A percentile compares a stretch with the other conserved stretches of the same genome.
Evolutionary conservation across 1,140 invertebrate species (phyloP).

Genomic region (Sycophila sp.): DNA sequence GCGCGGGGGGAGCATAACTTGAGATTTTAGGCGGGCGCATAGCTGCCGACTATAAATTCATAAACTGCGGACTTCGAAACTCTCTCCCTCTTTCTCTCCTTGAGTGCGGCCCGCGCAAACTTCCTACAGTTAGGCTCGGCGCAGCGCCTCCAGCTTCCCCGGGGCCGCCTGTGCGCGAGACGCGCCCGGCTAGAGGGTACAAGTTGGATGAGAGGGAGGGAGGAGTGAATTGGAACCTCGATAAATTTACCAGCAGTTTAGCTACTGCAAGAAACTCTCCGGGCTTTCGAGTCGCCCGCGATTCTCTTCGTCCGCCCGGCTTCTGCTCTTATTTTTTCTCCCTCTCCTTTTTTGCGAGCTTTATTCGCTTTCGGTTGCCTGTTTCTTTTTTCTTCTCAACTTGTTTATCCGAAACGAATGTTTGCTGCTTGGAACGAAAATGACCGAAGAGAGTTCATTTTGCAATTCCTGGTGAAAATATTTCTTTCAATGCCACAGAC

Average conservation of each 20-base stretch:
- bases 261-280: slow-evolving; percentile 60
- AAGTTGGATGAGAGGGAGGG: slow-evolving; percentile 34
- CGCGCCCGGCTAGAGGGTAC: background rate
- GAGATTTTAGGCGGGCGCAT: slow-evolving; percentile 50
- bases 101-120: slow-evolving; percentile 45
- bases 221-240: slow-evolving; percentile 56
- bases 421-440: background rate
- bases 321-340: no score
- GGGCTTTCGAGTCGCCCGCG: slow-evolving; percentile 43
- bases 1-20: slow-evolving; percentile 49
- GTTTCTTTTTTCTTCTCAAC: background rate
- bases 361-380: background rate
- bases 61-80: slow-evolving; percentile 63
- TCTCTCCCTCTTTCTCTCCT: slow-evolving; percentile 30
- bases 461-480: slow-evolving; percentile 29
- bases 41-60: slow-evolving; percentile 65
- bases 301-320: no score
- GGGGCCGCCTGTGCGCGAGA: background rate
- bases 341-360: slow-evolving; percentile 21
- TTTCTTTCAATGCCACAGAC: no score
- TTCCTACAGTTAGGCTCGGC: slow-evolving; percentile 57
- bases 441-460: slow-evolving; percentile 17
- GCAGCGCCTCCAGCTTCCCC: slow-evolving; percentile 15
- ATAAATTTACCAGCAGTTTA: slow-evolving; percentile 65
- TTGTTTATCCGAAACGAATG: background rate